Evolutionary conservation across 2,113 vertebrate genomes (phyloP).

Genomic region (Astatoreochromis straeleni): DNA sequence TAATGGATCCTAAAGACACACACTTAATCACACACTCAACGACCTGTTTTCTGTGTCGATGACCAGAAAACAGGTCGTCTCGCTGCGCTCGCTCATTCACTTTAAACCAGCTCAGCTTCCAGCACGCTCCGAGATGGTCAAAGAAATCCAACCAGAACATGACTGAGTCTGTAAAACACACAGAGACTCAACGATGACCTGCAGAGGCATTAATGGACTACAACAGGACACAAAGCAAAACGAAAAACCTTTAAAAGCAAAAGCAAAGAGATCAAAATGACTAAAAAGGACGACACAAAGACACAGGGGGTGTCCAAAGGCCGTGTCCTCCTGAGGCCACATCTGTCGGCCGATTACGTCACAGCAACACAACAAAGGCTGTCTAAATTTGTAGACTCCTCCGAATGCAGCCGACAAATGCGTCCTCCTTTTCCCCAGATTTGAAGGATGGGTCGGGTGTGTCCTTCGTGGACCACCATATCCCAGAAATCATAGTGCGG

Average conservation of each 20-base stretch:
- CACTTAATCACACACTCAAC: background rate
- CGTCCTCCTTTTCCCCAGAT: background rate
- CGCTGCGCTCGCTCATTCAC: background rate
- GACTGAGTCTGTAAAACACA: background rate
- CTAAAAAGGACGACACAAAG: background rate
- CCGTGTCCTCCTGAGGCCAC: accelerated
- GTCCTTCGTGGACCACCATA: accelerated
- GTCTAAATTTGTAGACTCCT: accelerated
- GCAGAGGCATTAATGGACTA: background rate
- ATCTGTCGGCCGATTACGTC: accelerated
- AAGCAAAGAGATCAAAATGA: background rate
- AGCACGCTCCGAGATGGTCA: background rate
- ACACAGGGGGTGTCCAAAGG: accelerated
- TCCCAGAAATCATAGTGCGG: background rate
- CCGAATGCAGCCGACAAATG: background rate
- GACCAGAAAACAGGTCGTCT: background rate
- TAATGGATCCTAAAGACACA: background rate
- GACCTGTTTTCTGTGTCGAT: no score
- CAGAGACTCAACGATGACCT: background rate
- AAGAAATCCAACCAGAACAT: background rate
- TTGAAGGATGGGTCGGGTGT: background rate
- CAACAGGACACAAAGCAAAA: background rate
- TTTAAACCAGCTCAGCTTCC: background rate
- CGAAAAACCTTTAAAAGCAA: background rate
- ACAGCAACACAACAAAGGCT: accelerated